A percentile compares a stretch with the other conserved stretches of the same genome.
Evolutionary conservation across 2,113 vertebrate genomes (phyloP).

Genomic region (Planiliza haematocheilus): DNA sequence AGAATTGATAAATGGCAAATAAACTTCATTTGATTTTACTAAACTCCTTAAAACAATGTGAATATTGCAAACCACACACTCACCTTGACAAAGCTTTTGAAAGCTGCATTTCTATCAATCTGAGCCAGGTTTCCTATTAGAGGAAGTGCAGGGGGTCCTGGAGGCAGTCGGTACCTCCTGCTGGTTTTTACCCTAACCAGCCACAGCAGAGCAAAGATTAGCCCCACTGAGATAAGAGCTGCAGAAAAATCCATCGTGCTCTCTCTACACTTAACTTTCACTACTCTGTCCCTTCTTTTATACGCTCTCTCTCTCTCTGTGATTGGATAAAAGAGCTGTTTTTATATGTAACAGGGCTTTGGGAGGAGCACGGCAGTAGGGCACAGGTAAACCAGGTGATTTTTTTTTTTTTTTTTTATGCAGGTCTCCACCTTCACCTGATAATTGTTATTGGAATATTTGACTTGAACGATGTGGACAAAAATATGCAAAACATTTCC

Average conservation of each 20-base stretch:
- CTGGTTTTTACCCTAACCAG: slow-evolving; percentile 40
- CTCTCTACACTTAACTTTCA: background rate
- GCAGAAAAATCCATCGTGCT: slow-evolving; percentile 65
- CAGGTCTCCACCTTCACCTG: background rate
- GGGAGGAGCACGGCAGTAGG: background rate
- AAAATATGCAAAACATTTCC: too few relatives aligned
- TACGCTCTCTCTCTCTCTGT: background rate
- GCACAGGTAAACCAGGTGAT: background rate
- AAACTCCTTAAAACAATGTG: too few relatives aligned
- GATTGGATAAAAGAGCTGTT: background rate
- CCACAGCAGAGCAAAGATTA: slow-evolving; percentile 64
- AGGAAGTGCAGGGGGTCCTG: slow-evolving; percentile 76
- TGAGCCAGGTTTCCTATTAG: slow-evolving; percentile 76
- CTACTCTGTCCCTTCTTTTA: background rate
- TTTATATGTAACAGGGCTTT: background rate
- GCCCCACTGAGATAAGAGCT: slow-evolving; percentile 49
- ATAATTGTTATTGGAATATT: background rate
- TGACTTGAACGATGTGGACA: too few relatives aligned
- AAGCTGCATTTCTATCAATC: slow-evolving; percentile 68
- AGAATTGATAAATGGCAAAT: too few relatives aligned
- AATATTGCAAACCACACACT: too few relatives aligned
- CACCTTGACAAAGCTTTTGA: slow-evolving; percentile 74
- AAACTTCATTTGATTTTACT: too few relatives aligned
- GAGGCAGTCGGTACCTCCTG: slow-evolving; percentile 52
- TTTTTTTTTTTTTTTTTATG: background rate